Base-by-base conservation (phyloP, 2,888 invertebrate genomes). In the Heliconius cydno region DNA sequence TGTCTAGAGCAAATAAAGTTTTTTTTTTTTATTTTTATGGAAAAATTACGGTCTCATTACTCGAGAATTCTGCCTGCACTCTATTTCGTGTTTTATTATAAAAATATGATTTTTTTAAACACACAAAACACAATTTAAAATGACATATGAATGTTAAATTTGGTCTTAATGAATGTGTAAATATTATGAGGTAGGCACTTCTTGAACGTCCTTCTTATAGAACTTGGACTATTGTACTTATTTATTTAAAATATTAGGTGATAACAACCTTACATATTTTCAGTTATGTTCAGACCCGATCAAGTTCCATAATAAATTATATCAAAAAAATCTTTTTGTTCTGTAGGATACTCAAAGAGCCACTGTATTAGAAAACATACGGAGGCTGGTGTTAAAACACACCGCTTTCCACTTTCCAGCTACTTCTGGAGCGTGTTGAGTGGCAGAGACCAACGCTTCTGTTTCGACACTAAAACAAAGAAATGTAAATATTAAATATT, bases 1-100 rank as follows among this genome's bases (percentile, higher is more conserved):
- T 73, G 60, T 73, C 15, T 73, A 25, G 34, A 60, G 34, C 5
- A 73, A 73, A 60, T 73, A 60, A 34, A 57, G 57, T 22, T 28
- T 52, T 7, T 12, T 41, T 68, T 41, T 68, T 66, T 10, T 22
- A 60, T 57, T 60, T 65, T 7, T 7, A 70, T 25, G 41, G 15
- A 70, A 70, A 46, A n/a, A 41, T 70, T 41, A 41, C 41, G 25
- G 41, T 46, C 25, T 46, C 15, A 25, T 46, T 46, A 70, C 41
- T 70, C 15, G 7, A 28, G 70, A 41, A 25, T 46, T 70, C 25
- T 41, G 41, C 41, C 15, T 3, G 25, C 15, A 6, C 3, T 41
- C 0, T 3, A 15, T 7, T 41, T 25, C 9, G 6, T 41, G 1
- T 46, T 70, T 70, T n/a, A 1, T 68, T 46, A 9, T 7, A 15